Base-by-base conservation (phyloP, 37 sponge, comb jelly and placozoan genomes). In the Geodia barretti region DNA sequence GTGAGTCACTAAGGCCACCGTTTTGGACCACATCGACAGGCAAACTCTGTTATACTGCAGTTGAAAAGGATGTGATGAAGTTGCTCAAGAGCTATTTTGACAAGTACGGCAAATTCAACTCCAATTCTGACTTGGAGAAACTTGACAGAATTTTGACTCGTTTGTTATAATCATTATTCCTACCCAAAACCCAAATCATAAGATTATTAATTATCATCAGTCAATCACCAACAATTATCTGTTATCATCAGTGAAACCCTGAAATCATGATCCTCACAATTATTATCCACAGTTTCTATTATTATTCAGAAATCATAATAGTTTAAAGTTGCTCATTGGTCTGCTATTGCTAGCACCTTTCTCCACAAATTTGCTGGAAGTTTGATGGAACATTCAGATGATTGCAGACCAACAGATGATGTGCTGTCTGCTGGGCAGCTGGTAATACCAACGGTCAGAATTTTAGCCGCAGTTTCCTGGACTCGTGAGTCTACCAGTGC, bases 91-190 rank as follows among this genome's bases (percentile, higher is more conserved):
- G 29, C 11, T 85, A 72, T 69, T 85, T 85, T 62, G 36, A 61
- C 34, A 72, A 20, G 31, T 71, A 40, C 40, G 70, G 61, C 33
- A 75, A 81, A 41, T 47, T 81, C 2, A 60, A 60, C 0, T 58
- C 70, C 4, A 69, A 76, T 14, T 62, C 36, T 14, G 82, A 87
- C 41, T 61, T 87, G 62, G 58, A 70, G 29, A 81, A 76, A 35
- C 62, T 76, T 28, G 77, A 81, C 28, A 67, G 60, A 39, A 26
- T 81, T 3, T 81, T 84, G 69, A 4, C 24, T 4, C 20, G 33
- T 69, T n/a, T n/a, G n/a, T n/a, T n/a, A n/a, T n/a, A n/a, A n/a
- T n/a, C n/a, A n/a, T n/a, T n/a, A n/a, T n/a, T n/a, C n/a, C n/a
- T n/a, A n/a, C n/a, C n/a, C n/a, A n/a, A n/a, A n/a, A n/a, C n/a